phyloP scores from a whole-genome alignment of 2,888 invertebrate species.

The Andrena marginata region DNA sequence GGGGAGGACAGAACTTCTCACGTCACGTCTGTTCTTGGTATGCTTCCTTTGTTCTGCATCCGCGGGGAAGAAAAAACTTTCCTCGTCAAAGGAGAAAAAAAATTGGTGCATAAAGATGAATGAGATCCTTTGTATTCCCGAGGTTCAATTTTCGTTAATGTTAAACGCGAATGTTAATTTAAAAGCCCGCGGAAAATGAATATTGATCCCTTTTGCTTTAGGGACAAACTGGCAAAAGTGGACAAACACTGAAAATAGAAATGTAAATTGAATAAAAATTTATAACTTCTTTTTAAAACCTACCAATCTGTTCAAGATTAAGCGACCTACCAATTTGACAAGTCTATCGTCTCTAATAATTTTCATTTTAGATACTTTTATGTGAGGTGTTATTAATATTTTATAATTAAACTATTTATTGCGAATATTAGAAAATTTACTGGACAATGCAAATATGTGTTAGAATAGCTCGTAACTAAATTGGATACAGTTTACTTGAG shows the following conservation, averaged over 20 bases:
- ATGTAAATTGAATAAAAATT: background rate
- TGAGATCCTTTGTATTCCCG: conserved; percentile 11
- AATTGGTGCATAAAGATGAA: conserved; percentile 2
- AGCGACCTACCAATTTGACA: background rate
- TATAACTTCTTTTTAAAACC: background rate
- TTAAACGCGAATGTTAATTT: conserved; percentile 22
- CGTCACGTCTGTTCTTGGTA: background rate
- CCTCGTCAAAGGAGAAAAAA: background rate
- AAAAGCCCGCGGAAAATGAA: background rate
- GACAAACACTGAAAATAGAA: background rate
- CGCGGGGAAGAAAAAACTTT: background rate
- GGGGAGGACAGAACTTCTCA: background rate
- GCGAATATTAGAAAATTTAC: too few species aligned
- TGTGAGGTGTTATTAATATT: too few species aligned
- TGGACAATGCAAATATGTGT: too few species aligned
- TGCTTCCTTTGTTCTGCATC: background rate
- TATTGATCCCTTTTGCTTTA: background rate
- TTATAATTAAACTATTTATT: too few species aligned
- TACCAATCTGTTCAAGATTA: background rate
- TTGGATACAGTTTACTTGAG: too few species aligned
- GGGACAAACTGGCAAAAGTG: too few species aligned
- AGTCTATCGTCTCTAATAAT: background rate
- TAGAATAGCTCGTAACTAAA: too few species aligned
- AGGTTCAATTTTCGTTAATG: conserved; percentile 30
- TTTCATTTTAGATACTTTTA: too few species aligned